These are phyloP conservation scores for Euplagia quadripunctaria DNA, from an alignment of 2,888 invertebrate species.

Conservation along the genomic window DNA sequence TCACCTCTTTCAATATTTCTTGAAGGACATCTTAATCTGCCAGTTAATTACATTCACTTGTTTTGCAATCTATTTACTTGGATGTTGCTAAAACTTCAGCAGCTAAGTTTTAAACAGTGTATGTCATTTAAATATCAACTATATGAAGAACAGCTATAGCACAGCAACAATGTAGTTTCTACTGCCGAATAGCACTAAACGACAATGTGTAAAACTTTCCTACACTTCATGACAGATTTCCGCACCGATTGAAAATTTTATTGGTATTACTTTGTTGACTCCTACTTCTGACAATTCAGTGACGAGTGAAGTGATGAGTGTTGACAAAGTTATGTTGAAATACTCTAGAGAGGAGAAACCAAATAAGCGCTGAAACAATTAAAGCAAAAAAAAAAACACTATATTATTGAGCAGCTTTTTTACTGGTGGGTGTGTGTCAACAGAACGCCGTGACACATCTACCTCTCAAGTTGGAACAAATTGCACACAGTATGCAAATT, in stretches of 20 bases:
- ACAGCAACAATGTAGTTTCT: constrained; percentile 10
- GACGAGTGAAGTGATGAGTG: too few relatives aligned
- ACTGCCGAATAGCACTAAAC: constrained; percentile 8
- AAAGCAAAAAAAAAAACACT: too few relatives aligned
- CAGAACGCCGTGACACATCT: too few relatives aligned
- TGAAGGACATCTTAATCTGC: neutral
- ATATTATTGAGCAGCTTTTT: too few relatives aligned
- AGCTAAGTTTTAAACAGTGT: neutral
- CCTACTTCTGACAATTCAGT: too few relatives aligned
- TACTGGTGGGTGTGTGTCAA: too few relatives aligned
- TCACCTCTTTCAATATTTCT: neutral
- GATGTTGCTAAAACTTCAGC: neutral
- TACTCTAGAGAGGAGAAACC: too few relatives aligned
- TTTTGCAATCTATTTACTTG: neutral
- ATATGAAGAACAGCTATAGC: neutral
- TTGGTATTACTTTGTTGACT: neutral
- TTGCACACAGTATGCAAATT: too few relatives aligned
- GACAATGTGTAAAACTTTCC: constrained; percentile 12
- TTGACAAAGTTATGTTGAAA: too few relatives aligned
- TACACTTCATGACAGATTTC: constrained; percentile 16
- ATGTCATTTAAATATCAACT: neutral
- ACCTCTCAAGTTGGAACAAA: too few relatives aligned
- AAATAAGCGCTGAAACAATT: too few relatives aligned
- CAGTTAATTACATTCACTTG: neutral
- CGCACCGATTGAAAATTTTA: constrained; percentile 19